A percentile compares a stretch with the other conserved stretches of the same genome.
These are phyloP conservation scores for Pangasius krempfi DNA, from an alignment of 2,797 vertebrate genomes.

Conservation along the genomic window DNA sequence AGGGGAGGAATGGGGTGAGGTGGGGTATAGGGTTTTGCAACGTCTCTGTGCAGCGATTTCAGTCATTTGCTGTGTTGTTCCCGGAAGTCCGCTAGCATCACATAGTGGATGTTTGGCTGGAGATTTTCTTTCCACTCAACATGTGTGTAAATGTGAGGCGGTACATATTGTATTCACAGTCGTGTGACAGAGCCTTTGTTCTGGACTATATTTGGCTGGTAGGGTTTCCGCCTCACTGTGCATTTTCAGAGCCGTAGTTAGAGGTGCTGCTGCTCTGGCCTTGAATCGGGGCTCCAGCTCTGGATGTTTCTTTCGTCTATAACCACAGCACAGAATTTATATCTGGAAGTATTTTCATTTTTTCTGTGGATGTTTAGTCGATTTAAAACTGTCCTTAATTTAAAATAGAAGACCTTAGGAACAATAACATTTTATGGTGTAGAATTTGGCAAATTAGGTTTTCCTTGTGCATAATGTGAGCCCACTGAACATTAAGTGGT, in stretches of 20 bases:
- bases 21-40: neutral
- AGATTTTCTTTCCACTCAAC: neutral
- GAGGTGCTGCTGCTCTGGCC: neutral
- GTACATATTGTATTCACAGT: neutral
- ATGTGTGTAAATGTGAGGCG: neutral
- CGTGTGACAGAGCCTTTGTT: conserved; percentile 16
- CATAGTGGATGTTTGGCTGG: neutral
- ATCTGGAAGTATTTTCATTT: neutral
- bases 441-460: neutral
- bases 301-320: neutral
- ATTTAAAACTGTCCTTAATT: neutral
- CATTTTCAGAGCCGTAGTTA: neutral
- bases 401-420: neutral
- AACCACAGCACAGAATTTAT: neutral
- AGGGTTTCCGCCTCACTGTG: conserved; percentile 5
- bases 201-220: conserved; percentile 9
- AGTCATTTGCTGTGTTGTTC: neutral
- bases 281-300: neutral
- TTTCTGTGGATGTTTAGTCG: neutral
- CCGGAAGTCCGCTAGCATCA: neutral
- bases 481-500: neutral
- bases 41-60: neutral
- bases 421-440: neutral
- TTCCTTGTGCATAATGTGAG: neutral
- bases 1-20: neutral